phyloP scores from a whole-genome alignment of 2,113 vertebrate species.

The Heterocephalus glaber region DNA sequence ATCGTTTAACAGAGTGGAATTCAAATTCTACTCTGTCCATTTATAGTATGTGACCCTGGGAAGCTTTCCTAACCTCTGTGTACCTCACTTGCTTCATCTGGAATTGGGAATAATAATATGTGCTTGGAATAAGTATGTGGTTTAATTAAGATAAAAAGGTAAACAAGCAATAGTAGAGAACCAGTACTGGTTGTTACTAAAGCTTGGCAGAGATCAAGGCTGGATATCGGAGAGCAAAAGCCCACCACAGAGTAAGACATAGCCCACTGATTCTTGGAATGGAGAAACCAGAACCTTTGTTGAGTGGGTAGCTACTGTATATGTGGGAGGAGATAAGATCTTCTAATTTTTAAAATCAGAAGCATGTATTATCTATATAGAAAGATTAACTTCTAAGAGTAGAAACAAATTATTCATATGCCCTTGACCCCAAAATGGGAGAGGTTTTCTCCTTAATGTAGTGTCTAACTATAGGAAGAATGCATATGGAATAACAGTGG shows the following conservation, averaged over 20 bases:
- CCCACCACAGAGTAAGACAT: neutral
- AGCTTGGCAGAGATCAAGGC: constrained; percentile 11
- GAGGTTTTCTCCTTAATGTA: neutral
- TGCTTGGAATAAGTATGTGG: neutral
- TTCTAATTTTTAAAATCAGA: neutral
- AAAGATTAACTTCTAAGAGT: neutral
- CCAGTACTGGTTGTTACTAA: neutral
- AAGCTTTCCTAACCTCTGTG: neutral
- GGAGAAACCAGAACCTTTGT: neutral
- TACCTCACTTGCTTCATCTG: neutral
- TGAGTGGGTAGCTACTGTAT: neutral
- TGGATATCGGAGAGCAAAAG: neutral
- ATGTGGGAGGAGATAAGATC: neutral
- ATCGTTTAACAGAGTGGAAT: constrained; percentile 3
- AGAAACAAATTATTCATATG: neutral
- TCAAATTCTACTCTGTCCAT: neutral
- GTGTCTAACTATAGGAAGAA: neutral
- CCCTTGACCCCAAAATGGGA: neutral
- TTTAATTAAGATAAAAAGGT: constrained; percentile 37
- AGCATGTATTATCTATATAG: neutral
- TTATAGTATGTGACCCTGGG: neutral
- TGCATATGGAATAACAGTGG: neutral
- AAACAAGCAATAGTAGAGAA: neutral
- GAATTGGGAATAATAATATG: constrained; percentile 1
- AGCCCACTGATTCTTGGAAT: neutral